Percentiles rank a stretch among this genome's conserved stretches.
Conservation (phyloP, 2,888 invertebrate species). For the Malachius bipustulatus region DNA sequence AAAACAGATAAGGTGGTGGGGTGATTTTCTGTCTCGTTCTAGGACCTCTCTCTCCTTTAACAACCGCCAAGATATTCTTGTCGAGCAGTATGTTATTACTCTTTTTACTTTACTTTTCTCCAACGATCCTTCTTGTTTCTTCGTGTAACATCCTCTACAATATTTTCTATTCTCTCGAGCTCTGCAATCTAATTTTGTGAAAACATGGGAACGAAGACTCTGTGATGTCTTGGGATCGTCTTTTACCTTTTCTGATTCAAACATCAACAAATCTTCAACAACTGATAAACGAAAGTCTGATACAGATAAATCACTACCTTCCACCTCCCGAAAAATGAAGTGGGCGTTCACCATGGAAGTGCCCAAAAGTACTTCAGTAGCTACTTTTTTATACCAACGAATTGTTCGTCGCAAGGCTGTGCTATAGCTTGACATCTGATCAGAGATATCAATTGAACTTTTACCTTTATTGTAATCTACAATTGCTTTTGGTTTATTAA, state of each 20-base stretch:
- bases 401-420: slow-evolving; percentile 11
- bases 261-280: slow-evolving; percentile 2
- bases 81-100: slow-evolving; percentile 3
- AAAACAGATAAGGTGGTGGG: too few species aligned
- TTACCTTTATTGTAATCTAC: slow-evolving; percentile 23
- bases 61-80: too few species aligned
- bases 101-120: slow-evolving; percentile 3
- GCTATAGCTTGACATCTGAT: slow-evolving; percentile 19
- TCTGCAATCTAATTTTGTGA: slow-evolving; percentile 3
- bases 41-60: too few species aligned
- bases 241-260: slow-evolving; percentile 1
- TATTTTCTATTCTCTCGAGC: slow-evolving; percentile 1
- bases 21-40: too few species aligned
- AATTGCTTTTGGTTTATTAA: slow-evolving; percentile 14
- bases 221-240: slow-evolving; percentile 2
- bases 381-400: slow-evolving; percentile 14
- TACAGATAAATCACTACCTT: slow-evolving; percentile 3
- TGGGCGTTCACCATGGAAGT: slow-evolving; percentile 4
- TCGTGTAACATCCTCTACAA: slow-evolving; percentile 1
- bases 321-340: slow-evolving; percentile 2
- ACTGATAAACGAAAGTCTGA: slow-evolving; percentile 1
- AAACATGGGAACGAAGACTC: slow-evolving; percentile 2
- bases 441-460: slow-evolving; percentile 23
- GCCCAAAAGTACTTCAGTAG: slow-evolving; percentile 11
- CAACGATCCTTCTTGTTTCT: slow-evolving; percentile 3